A percentile compares a stretch with the other conserved stretches of the same genome.
Conservation (phyloP, 2,888 invertebrate genomes). For the Romanomermis culicivorax region DNA sequence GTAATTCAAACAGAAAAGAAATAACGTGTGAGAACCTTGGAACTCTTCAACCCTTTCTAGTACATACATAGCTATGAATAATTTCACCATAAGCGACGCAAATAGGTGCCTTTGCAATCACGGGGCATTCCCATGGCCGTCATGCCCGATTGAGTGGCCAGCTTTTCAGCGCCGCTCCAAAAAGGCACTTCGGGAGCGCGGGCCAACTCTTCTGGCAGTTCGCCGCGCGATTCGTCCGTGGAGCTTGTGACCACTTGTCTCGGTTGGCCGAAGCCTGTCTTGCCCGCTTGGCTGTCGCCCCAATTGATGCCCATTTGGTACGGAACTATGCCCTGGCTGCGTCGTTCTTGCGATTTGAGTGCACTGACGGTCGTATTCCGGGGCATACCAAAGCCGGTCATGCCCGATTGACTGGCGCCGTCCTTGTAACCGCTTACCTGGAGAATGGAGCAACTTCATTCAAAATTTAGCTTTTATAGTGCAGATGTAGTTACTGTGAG, state of each 20-base stretch:
- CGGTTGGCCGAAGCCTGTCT: slow-evolving; percentile 36
- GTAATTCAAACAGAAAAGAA: too few species aligned
- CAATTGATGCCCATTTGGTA: slow-evolving; percentile 37
- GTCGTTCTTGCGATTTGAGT: slow-evolving; percentile 21
- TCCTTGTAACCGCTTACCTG: slow-evolving; percentile 28
- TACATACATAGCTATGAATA: too few species aligned
- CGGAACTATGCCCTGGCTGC: slow-evolving; percentile 31
- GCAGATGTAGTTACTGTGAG: too few species aligned
- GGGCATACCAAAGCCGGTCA: slow-evolving; percentile 29
- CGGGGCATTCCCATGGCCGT: slow-evolving; percentile 27
- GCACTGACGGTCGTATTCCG: slow-evolving; percentile 24
- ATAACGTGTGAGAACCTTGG: too few species aligned
- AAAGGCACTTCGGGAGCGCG: slow-evolving; percentile 26
- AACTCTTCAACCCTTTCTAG: too few species aligned
- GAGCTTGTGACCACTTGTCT: slow-evolving; percentile 22
- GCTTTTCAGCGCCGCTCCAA: slow-evolving; percentile 22
- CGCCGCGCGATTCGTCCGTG: slow-evolving; percentile 22
- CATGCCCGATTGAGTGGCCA: slow-evolving; percentile 28
- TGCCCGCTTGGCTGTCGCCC: slow-evolving; percentile 36
- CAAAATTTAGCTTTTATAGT: too few species aligned
- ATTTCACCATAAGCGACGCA: slow-evolving; percentile 20
- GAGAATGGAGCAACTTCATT: too few species aligned
- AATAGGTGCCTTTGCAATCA: slow-evolving; percentile 25
- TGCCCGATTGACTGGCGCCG: slow-evolving; percentile 18
- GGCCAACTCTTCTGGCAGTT: slow-evolving; percentile 26